phyloP scores from a whole-genome alignment of 2,797 vertebrate genomes.

The Aythya fuligula region DNA sequence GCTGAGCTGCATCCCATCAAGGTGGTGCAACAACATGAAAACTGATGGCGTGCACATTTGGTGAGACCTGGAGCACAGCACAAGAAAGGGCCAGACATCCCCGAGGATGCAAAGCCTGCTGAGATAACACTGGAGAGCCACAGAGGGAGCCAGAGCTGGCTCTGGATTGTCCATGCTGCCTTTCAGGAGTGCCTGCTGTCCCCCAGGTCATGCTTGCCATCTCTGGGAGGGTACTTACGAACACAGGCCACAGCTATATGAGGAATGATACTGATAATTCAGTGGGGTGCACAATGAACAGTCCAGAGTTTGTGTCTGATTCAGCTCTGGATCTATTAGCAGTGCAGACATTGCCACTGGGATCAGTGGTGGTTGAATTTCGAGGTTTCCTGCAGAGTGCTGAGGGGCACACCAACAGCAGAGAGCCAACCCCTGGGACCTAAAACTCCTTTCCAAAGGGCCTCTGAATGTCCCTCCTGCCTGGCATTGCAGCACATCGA shows the following conservation, averaged over 20 bases:
- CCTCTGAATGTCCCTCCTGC: background rate
- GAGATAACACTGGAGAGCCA: background rate
- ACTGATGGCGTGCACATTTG: no score
- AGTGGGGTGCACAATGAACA: background rate
- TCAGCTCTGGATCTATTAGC: background rate
- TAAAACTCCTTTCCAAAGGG: background rate
- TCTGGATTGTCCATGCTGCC: background rate
- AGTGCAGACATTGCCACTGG: no score
- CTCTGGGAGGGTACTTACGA: background rate
- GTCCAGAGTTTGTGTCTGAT: background rate
- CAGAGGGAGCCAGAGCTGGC: background rate
- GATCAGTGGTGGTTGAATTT: background rate
- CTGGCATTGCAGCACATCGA: no score
- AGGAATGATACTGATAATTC: background rate
- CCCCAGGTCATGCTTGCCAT: background rate
- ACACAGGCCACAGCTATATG: background rate
- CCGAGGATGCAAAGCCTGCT: background rate
- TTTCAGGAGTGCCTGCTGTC: background rate
- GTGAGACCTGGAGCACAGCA: background rate
- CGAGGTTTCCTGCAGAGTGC: background rate
- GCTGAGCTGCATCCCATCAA: background rate
- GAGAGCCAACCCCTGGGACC: background rate
- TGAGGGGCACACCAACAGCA: background rate
- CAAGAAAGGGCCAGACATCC: background rate
- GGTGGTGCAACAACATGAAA: background rate